Evolutionary conservation across 2,113 vertebrate species (phyloP).

Genomic region (Toxostoma redivivum): DNA sequence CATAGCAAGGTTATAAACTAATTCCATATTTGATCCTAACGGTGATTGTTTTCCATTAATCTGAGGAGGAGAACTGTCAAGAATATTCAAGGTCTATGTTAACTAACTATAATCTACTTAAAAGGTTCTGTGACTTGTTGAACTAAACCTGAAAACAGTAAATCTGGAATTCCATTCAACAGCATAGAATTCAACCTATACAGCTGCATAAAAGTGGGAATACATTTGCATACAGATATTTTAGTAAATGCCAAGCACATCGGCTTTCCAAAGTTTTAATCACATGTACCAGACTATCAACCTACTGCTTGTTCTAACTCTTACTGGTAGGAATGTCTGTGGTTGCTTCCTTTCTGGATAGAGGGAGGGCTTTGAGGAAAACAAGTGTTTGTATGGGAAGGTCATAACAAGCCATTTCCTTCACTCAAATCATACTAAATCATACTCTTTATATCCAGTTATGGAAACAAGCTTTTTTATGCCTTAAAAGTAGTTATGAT

Average conservation of each 20-base stretch:
- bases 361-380: background rate
- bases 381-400: background rate
- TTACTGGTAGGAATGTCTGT: background rate
- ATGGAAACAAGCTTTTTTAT: background rate
- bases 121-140: background rate
- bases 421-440: background rate
- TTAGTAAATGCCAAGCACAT: background rate
- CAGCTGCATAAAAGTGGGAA: background rate
- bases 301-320: background rate
- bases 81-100: constrained; percentile 17
- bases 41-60: constrained; percentile 60
- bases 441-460: background rate
- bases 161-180: background rate
- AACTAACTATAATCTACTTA: background rate
- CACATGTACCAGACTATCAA: background rate
- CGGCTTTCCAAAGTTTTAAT: background rate
- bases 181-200: background rate
- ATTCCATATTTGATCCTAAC: constrained; percentile 60
- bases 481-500: background rate
- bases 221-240: background rate
- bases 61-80: constrained; percentile 33
- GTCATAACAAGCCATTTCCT: background rate
- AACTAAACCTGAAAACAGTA: background rate
- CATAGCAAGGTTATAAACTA: constrained; percentile 58
- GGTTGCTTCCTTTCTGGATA: background rate